phyloP scores from a whole-genome alignment of 2,888 invertebrate species.

The Tenthredo distinguenda region DNA sequence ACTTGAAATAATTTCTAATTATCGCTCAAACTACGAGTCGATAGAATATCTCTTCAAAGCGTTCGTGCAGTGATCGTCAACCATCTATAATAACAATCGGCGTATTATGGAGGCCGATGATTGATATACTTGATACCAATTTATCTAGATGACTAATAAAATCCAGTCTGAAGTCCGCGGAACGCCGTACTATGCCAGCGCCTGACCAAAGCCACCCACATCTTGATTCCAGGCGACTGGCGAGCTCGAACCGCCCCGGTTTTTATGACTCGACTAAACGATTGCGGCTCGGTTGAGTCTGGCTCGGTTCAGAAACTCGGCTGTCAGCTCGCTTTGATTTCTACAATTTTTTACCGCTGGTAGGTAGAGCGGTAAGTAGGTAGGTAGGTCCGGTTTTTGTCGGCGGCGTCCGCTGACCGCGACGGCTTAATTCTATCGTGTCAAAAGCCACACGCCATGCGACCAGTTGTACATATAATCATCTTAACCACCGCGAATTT shows the following conservation, averaged over 20 bases:
- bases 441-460: neutral
- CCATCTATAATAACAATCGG: neutral
- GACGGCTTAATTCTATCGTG: neutral
- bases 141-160: constrained; percentile 41
- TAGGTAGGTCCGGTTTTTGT: neutral
- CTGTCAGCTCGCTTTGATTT: constrained; percentile 23
- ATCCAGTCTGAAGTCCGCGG: neutral
- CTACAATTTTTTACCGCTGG: neutral
- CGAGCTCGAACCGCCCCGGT: constrained; percentile 7
- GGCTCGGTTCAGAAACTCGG: neutral
- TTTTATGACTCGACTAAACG: constrained; percentile 48
- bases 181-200: neutral
- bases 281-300: neutral
- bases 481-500: neutral
- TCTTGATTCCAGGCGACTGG: neutral
- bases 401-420: neutral
- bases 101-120: neutral
- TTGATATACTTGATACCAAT: constrained; percentile 43
- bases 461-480: neutral
- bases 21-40: no score
- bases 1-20: no score
- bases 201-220: neutral
- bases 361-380: neutral
- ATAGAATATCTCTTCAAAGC: no score
- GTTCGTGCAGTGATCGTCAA: neutral